These are phyloP conservation scores for Atta colombica DNA, from an alignment of 1,140 invertebrate species.

Conservation along the genomic window DNA sequence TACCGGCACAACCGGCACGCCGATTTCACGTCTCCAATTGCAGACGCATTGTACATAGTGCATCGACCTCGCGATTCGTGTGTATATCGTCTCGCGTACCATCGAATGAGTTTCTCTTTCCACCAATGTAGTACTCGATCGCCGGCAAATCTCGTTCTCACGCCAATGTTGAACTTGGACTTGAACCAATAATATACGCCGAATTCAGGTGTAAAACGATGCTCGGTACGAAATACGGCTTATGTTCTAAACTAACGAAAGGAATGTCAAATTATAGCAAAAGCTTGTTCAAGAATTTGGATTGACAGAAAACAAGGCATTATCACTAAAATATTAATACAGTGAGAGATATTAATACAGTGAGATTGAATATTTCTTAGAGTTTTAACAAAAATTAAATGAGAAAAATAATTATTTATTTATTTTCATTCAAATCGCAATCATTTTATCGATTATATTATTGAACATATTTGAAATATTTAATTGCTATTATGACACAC, in stretches of 20 bases:
- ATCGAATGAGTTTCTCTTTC: slow-evolving; percentile 33
- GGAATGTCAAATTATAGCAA: not conserved
- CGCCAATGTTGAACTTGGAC: slow-evolving; percentile 61
- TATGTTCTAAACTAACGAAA: not conserved
- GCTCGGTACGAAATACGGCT: not conserved
- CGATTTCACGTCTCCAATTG: slow-evolving; percentile 79
- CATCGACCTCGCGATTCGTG: slow-evolving; percentile 54
- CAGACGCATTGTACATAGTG: slow-evolving; percentile 49
- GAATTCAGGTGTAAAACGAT: slow-evolving; percentile 32
- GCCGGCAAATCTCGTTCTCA: slow-evolving; percentile 35
- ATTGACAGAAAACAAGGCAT: not conserved
- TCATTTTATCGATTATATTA: not conserved
- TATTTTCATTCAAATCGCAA: not conserved
- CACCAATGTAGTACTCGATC: slow-evolving; percentile 22
- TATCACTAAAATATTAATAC: not conserved
- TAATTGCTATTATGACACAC: not conserved
- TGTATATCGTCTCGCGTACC: slow-evolving; percentile 20
- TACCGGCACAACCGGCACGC: slow-evolving; percentile 72
- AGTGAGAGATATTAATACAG: not conserved
- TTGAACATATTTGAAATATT: not conserved
- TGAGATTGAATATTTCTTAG: not conserved
- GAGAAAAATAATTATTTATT: not conserved
- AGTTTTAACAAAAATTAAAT: not conserved
- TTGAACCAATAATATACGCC: slow-evolving; percentile 54
- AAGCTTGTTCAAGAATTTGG: slow-evolving; percentile 2